Evolutionary conservation across 2,113 vertebrate genomes (phyloP).

Genomic region (Loxodonta africana): DNA sequence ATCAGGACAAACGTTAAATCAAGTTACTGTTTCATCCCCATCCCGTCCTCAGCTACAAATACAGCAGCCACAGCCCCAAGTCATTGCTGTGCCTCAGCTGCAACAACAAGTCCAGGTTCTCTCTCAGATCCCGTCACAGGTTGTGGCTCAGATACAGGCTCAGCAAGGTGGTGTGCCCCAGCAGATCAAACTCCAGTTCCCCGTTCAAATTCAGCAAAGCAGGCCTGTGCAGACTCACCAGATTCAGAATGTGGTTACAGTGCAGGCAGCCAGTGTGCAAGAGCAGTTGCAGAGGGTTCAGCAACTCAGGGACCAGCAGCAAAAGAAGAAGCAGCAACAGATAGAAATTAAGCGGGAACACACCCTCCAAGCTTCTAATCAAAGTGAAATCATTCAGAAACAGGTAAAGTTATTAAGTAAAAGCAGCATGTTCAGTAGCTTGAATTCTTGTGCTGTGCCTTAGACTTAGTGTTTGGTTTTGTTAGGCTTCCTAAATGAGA

Average conservation of each 20-base stretch:
- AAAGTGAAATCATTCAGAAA: slow-evolving; percentile 96
- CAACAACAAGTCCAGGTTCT: slow-evolving; percentile 95
- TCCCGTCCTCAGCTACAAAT: slow-evolving; percentile 90
- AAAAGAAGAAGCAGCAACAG: slow-evolving; percentile 95
- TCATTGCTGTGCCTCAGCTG: slow-evolving; percentile 93
- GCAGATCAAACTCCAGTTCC: slow-evolving; percentile 95
- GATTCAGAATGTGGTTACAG: slow-evolving; percentile 96
- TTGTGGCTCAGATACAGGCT: slow-evolving; percentile 90
- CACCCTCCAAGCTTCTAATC: slow-evolving; percentile 92
- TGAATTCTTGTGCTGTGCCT: slow-evolving; percentile 84
- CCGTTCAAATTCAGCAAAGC: slow-evolving; percentile 94
- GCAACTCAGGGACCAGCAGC: slow-evolving; percentile 97
- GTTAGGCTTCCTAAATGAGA: slow-evolving; percentile 69
- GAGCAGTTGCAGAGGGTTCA: slow-evolving; percentile 97
- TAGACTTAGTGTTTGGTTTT: slow-evolving; percentile 71
- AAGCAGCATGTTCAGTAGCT: slow-evolving; percentile 86
- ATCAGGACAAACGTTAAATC: slow-evolving; percentile 86
- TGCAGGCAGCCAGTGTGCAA: slow-evolving; percentile 95
- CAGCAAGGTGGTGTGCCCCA: slow-evolving; percentile 94
- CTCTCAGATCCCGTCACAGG: slow-evolving; percentile 91
- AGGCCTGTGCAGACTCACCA: slow-evolving; percentile 93
- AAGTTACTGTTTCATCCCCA: slow-evolving; percentile 88
- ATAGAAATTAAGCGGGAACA: slow-evolving; percentile 96
- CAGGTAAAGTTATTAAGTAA: slow-evolving; percentile 91
- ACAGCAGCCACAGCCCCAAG: slow-evolving; percentile 90